phyloP scores from a whole-genome alignment of 2,888 invertebrate species.

The Drosophila pegasa region DNA sequence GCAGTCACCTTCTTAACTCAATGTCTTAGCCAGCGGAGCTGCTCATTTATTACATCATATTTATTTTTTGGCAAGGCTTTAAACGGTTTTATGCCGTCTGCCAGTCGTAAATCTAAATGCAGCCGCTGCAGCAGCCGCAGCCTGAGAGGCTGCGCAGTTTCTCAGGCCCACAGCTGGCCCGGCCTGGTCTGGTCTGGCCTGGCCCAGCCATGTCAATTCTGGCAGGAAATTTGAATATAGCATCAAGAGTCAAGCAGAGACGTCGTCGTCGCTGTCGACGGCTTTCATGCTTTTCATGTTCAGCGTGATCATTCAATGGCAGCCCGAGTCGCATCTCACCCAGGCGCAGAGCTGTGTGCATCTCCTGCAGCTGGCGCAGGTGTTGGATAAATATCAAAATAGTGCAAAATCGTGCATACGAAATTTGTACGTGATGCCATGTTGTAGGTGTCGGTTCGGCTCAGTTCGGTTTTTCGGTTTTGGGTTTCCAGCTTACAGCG shows the following conservation, averaged over 20 bases:
- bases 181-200: conserved; percentile 14
- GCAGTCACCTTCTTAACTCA: conserved; percentile 40
- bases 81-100: conserved; percentile 59
- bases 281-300: conserved; percentile 78
- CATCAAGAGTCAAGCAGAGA: conserved; percentile 50
- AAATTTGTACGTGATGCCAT: conserved; percentile 84
- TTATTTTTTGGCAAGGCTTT: conserved; percentile 64
- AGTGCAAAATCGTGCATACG: conserved; percentile 83
- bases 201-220: conserved; percentile 57
- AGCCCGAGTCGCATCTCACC: conserved; percentile 51
- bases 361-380: conserved; percentile 73
- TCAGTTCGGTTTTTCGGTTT: conserved; percentile 50
- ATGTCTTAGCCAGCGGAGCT: conserved; percentile 41
- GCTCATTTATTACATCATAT: conserved; percentile 66
- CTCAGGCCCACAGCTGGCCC: conserved; percentile 49
- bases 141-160: conserved; percentile 33
- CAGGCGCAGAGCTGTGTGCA: conserved; percentile 52
- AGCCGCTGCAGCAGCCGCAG: conserved; percentile 40
- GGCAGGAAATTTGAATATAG: conserved; percentile 64
- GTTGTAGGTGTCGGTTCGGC: conserved; percentile 81
- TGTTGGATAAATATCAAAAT: conserved; percentile 83
- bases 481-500: conserved; percentile 39
- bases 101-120: conserved; percentile 57
- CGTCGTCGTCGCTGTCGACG: conserved; percentile 40
- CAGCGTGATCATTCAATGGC: conserved; percentile 70